Percentiles rank a stretch among this genome's conserved stretches.
Conservation (phyloP, 2,113 vertebrate species). For the Caranx melampygus region DNA sequence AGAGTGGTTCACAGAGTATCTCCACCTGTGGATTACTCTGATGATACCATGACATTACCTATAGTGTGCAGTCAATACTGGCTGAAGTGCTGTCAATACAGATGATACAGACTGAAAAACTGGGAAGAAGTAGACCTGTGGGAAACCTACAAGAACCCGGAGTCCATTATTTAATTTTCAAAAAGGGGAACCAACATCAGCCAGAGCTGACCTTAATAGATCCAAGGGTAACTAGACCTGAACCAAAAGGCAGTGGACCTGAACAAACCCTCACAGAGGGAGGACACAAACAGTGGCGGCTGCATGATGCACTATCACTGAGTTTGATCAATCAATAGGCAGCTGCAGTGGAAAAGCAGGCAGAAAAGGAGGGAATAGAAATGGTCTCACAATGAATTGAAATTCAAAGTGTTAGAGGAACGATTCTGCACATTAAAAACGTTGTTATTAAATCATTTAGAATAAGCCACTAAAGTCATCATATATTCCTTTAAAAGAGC, state of each 20-base stretch:
- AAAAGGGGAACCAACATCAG: not conserved
- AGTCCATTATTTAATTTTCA: no score
- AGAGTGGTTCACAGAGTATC: conserved; percentile 24
- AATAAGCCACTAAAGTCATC: no score
- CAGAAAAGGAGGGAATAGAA: not conserved
- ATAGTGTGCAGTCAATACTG: conserved; percentile 8
- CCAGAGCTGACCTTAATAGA: no score
- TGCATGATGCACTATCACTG: not conserved
- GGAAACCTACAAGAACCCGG: not conserved
- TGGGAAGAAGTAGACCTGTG: not conserved
- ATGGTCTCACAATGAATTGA: not conserved
- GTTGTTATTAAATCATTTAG: no score
- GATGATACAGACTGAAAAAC: not conserved
- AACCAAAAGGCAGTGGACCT: not conserved
- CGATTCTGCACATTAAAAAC: no score
- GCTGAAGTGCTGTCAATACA: not conserved
- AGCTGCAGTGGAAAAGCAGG: not conserved
- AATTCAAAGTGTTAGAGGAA: not conserved
- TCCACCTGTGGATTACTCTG: conserved; percentile 5
- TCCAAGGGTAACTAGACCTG: not conserved
- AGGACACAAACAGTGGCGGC: not conserved
- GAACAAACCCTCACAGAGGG: not conserved
- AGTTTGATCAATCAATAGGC: not conserved
- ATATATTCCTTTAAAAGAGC: no score
- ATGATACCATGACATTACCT: conserved; percentile 25